Evolutionary conservation across 1,140 invertebrate genomes (phyloP).

Genomic region (Trialeurodes vaporariorum): DNA sequence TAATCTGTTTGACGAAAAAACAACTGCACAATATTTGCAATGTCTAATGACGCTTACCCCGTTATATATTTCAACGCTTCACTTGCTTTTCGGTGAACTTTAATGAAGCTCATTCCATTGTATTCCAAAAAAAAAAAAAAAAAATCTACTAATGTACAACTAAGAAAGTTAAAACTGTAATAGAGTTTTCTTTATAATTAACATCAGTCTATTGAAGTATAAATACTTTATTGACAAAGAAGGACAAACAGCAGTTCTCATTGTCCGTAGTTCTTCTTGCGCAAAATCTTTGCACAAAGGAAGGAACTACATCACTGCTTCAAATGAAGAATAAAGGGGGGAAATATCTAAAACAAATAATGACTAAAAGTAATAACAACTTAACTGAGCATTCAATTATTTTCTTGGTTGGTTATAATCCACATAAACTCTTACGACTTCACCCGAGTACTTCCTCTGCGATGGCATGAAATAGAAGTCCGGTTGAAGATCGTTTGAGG

Average conservation of each 20-base stretch:
- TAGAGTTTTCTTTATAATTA: neutral
- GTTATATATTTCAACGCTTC: too few relatives aligned
- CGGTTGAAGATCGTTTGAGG: constrained; percentile 41
- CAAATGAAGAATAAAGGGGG: neutral
- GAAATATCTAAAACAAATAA: neutral
- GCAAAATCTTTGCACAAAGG: too few relatives aligned
- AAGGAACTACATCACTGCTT: neutral
- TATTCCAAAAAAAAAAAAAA: too few relatives aligned
- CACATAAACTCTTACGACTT: constrained; percentile 82
- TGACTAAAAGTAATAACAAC: neutral
- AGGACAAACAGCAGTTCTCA: too few relatives aligned
- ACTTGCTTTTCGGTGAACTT: too few relatives aligned
- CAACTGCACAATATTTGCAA: too few relatives aligned
- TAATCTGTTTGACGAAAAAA: too few relatives aligned
- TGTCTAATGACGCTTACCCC: too few relatives aligned
- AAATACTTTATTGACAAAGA: neutral
- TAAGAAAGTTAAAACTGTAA: too few relatives aligned
- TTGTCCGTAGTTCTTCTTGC: too few relatives aligned
- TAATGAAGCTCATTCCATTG: too few relatives aligned
- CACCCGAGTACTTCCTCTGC: constrained; percentile 82
- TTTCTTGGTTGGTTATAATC: constrained; percentile 53
- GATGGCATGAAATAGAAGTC: constrained; percentile 94
- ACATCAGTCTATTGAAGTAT: neutral
- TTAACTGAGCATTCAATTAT: neutral
- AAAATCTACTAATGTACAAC: too few relatives aligned